Percentiles rank a stretch among this genome's conserved stretches.
phyloP scores from a whole-genome alignment of 2,113 vertebrate genomes.

The Seriola dumerili region DNA sequence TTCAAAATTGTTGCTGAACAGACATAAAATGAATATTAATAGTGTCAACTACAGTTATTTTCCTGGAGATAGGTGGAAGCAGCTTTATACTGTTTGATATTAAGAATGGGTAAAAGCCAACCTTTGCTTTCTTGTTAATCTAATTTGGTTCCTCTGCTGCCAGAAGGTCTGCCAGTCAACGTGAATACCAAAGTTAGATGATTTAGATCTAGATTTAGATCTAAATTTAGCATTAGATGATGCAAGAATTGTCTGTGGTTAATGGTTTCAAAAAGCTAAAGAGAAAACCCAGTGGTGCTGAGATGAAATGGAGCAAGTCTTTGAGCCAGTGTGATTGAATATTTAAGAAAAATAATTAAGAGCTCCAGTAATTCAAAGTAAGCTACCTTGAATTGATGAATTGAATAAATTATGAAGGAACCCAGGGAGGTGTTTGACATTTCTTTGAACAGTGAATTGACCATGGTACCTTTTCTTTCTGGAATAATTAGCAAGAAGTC shows the following conservation, averaged over 20 bases:
- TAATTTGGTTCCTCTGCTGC: background rate
- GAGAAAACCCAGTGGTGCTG: background rate
- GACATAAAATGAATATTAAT: background rate
- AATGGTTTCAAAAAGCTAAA: slow-evolving; percentile 16
- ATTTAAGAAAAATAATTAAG: background rate
- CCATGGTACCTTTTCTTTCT: slow-evolving; percentile 18
- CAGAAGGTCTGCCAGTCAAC: background rate
- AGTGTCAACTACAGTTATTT: background rate
- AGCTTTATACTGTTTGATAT: background rate
- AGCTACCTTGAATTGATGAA: slow-evolving; percentile 42
- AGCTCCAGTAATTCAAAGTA: too few relatives aligned
- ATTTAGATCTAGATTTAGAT: too few relatives aligned
- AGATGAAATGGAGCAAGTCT: slow-evolving; percentile 13
- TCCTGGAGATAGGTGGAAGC: background rate
- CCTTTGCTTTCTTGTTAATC: slow-evolving; percentile 1
- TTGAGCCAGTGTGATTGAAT: slow-evolving; percentile 47
- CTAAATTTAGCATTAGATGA: too few relatives aligned
- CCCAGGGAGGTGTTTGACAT: slow-evolving; percentile 56
- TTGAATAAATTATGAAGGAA: slow-evolving; percentile 61
- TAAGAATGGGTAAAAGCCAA: background rate
- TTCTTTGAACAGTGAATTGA: slow-evolving; percentile 44
- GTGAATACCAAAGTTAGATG: background rate
- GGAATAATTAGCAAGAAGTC: background rate
- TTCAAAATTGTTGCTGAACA: background rate
- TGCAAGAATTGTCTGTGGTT: background rate